Conservation (phyloP, 1,140 invertebrate species). For the Drosophila nebulosa region DNA sequence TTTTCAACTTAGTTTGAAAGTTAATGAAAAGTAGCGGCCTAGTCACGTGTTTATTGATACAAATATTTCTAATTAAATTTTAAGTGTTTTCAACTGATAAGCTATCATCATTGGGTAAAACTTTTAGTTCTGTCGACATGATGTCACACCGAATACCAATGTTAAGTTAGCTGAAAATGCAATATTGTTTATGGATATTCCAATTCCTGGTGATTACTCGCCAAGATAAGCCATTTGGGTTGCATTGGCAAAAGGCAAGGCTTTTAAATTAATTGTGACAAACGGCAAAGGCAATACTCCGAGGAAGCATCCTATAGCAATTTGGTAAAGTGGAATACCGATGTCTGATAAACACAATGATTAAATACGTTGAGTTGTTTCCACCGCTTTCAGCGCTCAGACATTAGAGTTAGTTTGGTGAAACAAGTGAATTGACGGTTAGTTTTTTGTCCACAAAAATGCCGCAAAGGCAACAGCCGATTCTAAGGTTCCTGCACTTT, state of each 20-base stretch:
- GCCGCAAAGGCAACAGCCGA: neutral
- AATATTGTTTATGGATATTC: neutral
- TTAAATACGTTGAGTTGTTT: neutral
- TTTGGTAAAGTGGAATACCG: conserved; percentile 14
- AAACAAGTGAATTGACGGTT: conserved; percentile 2
- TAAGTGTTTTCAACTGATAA: neutral
- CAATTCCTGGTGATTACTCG: too few species aligned
- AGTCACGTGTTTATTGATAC: too few species aligned
- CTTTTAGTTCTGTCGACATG: neutral
- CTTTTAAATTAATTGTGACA: neutral
- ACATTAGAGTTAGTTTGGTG: neutral
- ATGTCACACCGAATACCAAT: neutral
- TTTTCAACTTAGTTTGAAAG: too few species aligned
- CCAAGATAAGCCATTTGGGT: neutral
- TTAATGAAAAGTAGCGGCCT: too few species aligned
- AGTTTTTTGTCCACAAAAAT: neutral
- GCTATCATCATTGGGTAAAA: neutral
- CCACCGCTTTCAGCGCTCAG: neutral
- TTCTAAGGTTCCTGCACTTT: conserved; percentile 35
- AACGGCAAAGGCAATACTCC: neutral
- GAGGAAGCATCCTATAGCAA: neutral
- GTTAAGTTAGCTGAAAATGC: neutral
- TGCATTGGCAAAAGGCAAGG: neutral
- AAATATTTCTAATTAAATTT: neutral
- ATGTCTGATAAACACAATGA: neutral